These are phyloP conservation scores for Drosophila ezoana DNA, from an alignment of 2,888 invertebrate genomes.

Conservation along the genomic window DNA sequence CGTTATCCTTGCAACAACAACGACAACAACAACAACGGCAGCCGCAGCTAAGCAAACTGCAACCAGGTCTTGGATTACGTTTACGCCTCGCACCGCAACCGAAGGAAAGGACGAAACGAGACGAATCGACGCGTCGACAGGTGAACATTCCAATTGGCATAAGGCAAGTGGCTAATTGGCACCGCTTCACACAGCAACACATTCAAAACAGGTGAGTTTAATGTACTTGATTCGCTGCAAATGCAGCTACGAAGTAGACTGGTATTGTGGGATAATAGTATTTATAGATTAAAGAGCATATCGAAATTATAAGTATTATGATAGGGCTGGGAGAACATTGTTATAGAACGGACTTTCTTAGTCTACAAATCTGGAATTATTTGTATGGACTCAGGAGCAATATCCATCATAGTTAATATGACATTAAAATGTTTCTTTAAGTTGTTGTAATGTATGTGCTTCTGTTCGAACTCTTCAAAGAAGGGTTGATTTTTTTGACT, in stretches of 20 bases:
- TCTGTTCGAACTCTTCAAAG: too few species aligned
- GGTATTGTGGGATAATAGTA: background rate
- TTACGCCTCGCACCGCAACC: slow-evolving; percentile 15
- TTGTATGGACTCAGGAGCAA: too few species aligned
- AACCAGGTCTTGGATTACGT: slow-evolving; percentile 45
- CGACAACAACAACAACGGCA: slow-evolving; percentile 6
- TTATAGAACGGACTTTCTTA: too few species aligned
- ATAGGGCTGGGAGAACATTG: too few species aligned
- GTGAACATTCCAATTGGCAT: slow-evolving; percentile 70
- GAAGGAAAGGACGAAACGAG: slow-evolving; percentile 36
- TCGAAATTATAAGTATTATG: background rate
- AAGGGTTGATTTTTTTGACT: too few species aligned
- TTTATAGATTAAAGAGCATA: slow-evolving; percentile 8
- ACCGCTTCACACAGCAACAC: slow-evolving; percentile 22
- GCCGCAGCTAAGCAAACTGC: slow-evolving; percentile 21
- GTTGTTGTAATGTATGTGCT: too few species aligned
- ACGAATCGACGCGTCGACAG: slow-evolving; percentile 37
- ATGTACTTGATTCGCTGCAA: slow-evolving; percentile 2
- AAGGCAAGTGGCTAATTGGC: slow-evolving; percentile 63
- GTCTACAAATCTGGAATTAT: too few species aligned
- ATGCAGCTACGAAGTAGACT: background rate
- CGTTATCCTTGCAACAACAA: slow-evolving; percentile 68
- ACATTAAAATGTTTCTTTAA: too few species aligned
- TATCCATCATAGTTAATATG: too few species aligned
- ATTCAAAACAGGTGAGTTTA: slow-evolving; percentile 54